phyloP scores from a whole-genome alignment of 1,140 invertebrate species.

The Eupristina koningsbergeri region DNA sequence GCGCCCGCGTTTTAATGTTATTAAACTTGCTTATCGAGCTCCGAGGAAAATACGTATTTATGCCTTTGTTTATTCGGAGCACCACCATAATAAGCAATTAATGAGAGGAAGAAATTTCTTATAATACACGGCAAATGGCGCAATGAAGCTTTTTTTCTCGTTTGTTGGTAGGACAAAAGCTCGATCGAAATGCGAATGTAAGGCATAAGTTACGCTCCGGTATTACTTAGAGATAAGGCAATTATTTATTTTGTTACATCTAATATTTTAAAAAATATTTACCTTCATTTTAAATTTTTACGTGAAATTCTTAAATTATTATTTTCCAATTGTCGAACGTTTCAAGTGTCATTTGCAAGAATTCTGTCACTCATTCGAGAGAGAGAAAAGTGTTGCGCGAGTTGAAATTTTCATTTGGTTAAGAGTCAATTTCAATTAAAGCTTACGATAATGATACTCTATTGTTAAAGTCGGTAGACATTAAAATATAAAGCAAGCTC shows the following conservation, averaged over 20 bases:
- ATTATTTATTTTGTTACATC: too few relatives aligned
- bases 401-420: not conserved
- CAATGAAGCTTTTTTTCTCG: not conserved
- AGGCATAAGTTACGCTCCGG: too few relatives aligned
- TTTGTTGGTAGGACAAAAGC: not conserved
- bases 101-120: not conserved
- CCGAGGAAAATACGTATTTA: conserved; percentile 22
- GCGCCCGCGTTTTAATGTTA: conserved; percentile 26
- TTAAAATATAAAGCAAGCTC: conserved; percentile 10
- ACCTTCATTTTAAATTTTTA: too few relatives aligned
- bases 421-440: not conserved
- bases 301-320: too few relatives aligned
- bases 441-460: not conserved
- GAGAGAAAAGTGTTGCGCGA: too few relatives aligned
- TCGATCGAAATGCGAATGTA: too few relatives aligned
- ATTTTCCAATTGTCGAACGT: too few relatives aligned
- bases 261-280: too few relatives aligned
- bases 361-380: not conserved
- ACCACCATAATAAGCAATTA: conserved; percentile 43
- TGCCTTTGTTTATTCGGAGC: conserved; percentile 41
- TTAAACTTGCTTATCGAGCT: conserved; percentile 31
- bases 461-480: not conserved
- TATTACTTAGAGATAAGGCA: too few relatives aligned
- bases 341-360: too few relatives aligned
- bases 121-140: not conserved